A percentile compares a stretch with the other conserved stretches of the same genome.
phyloP scores from a whole-genome alignment of 2,113 vertebrate species.

The Pollachius pollachius region DNA sequence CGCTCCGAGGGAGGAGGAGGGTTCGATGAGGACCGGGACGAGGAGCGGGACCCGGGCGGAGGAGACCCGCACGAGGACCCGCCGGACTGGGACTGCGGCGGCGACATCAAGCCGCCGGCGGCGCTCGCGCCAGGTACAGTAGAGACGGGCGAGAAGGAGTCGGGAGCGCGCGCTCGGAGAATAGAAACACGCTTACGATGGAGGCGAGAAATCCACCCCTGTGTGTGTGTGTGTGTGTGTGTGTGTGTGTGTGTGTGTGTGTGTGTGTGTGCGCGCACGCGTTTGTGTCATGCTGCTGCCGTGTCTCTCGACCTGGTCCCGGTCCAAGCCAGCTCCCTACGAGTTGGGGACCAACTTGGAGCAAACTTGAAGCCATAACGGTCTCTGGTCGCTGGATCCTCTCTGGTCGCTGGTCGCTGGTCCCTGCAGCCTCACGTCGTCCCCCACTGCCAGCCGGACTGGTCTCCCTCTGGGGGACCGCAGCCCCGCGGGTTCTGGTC shows the following conservation, averaged over 20 bases:
- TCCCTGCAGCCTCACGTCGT: not conserved
- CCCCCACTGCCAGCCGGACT: no score
- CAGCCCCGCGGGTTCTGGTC: no score
- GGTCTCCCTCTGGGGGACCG: no score
- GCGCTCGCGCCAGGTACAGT: slow-evolving; percentile 78
- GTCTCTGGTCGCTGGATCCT: no score
- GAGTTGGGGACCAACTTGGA: no score
- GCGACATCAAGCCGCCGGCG: slow-evolving; percentile 83
- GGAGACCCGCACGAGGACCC: slow-evolving; percentile 80
- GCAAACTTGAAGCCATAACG: not conserved
- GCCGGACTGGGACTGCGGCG: slow-evolving; percentile 17
- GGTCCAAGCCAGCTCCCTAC: not conserved
- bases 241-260: not conserved
- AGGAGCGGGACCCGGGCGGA: slow-evolving; percentile 61
- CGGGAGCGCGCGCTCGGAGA: slow-evolving; percentile 62
- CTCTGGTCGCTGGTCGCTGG: no score
- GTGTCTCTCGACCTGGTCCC: no score
- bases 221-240: not conserved
- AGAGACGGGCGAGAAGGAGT: slow-evolving; percentile 59
- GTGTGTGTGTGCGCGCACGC: no score
- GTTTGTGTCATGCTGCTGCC: no score
- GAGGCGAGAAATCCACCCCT: not conserved
- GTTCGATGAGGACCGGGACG: no score
- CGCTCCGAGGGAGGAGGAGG: slow-evolving; percentile 52
- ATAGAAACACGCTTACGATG: slow-evolving; percentile 34